Evolutionary conservation across 2,797 vertebrate genomes (phyloP), one percentile per base, ranked within the genome.

Genomic region (Falco novaeseelandiae): DNA sequence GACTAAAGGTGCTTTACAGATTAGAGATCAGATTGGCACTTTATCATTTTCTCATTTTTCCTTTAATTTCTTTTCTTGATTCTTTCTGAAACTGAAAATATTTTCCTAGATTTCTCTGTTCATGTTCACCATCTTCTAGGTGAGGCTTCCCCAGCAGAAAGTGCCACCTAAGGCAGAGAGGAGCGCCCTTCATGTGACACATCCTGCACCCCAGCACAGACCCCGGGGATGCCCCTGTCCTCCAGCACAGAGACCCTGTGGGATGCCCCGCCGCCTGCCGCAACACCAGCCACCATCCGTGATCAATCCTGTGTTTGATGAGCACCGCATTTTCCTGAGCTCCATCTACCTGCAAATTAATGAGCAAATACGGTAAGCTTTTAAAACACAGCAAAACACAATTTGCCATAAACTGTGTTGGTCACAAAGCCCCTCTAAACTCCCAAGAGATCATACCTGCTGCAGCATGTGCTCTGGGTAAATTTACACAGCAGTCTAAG

Each of bases 1-100:
- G 66, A 82, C 49, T 81, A 69, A 92, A 94, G 73, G 52, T 94
- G 72, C 67, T 92, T 94, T 90, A 87, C n/a, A 82, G 87, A 93
- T 93, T 81, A 94, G 84, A 83, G 69, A 36, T 76, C 66, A 89
- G 61, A 34, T 32, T 87, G 40, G 36, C 76, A 73, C 58, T 74
- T 71, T 25, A 82, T 84, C 2, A 95, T 95, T 95, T 95, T 81
- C 79, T 90, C 51, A 77, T 82, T 79, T 91, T 92, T 44, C 51
- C 67, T 63, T 87, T 89, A 71, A 84, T 67, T 48, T 87, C 26
- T 4, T 67, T 83, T 78, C 38, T 80, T 84, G 86, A 81, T 85
- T 87, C 58, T 69, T 89, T 82, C 58, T 83, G 66, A 87, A 97
- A 83, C 8, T 9, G 57, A 63, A 91, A 67, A 55, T 42, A 52